phyloP scores from a whole-genome alignment of 2,888 invertebrate species.

The Eupithecia insigniata region DNA sequence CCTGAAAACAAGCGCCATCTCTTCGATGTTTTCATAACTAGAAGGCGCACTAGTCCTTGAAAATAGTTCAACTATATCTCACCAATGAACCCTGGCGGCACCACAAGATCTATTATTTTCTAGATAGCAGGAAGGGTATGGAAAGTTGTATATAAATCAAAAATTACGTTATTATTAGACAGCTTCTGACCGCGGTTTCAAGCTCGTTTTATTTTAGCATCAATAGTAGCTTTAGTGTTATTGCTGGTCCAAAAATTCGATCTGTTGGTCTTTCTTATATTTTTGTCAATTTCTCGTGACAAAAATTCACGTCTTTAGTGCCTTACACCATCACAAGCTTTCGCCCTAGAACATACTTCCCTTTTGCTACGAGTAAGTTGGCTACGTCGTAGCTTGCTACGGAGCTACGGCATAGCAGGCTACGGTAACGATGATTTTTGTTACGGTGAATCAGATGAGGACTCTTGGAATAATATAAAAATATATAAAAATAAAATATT shows the following conservation, averaged over 20 bases:
- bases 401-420: not conserved
- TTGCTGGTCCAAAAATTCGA: not conserved
- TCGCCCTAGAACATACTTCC: not conserved
- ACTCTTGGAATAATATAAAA: too few species aligned
- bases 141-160: too few species aligned
- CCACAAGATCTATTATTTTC: not conserved
- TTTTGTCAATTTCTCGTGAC: too few species aligned
- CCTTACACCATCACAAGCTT: not conserved
- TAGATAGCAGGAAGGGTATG: too few species aligned
- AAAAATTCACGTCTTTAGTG: too few species aligned
- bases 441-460: too few species aligned
- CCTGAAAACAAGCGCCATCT: slow-evolving; percentile 16
- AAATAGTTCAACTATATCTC: not conserved
- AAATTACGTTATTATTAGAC: not conserved
- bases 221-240: not conserved
- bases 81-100: not conserved
- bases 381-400: not conserved
- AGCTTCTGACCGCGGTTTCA: not conserved
- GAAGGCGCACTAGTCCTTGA: not conserved
- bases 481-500: too few species aligned
- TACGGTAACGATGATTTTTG: not conserved
- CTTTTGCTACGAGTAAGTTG: not conserved
- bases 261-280: too few species aligned
- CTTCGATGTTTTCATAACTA: not conserved
- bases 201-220: not conserved